A percentile compares a stretch with the other conserved stretches of the same genome.
phyloP scores from a whole-genome alignment of 2,113 vertebrate species.

The Tetrao urogallus region DNA sequence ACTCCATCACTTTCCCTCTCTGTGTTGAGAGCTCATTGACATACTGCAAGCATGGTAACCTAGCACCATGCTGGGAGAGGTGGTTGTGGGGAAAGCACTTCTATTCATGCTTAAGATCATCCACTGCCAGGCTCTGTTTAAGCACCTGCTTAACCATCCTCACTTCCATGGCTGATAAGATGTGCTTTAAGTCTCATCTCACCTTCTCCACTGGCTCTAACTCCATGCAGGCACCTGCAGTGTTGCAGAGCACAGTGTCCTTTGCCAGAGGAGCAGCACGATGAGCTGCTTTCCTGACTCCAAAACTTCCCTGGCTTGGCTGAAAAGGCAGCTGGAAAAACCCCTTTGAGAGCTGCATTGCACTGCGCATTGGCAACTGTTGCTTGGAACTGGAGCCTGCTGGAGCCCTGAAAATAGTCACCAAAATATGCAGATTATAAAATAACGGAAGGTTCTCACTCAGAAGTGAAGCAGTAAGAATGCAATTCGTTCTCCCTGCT shows the following conservation, averaged over 20 bases:
- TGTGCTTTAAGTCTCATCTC: not conserved
- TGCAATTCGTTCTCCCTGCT: not conserved
- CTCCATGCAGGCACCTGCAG: not conserved
- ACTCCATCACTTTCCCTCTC: not conserved
- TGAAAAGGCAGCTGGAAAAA: not conserved
- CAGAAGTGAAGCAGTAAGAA: not conserved
- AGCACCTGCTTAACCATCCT: not conserved
- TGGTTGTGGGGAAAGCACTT: not conserved
- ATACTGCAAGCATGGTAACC: too few species aligned
- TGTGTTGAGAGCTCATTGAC: not conserved
- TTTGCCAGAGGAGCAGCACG: not conserved
- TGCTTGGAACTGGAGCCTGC: not conserved
- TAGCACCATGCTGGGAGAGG: not conserved
- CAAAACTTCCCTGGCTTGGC: fast-evolving
- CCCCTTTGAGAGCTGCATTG: fast-evolving
- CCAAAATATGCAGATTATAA: fast-evolving
- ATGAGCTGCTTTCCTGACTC: fast-evolving
- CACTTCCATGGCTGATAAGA: not conserved
- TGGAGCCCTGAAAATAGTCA: not conserved
- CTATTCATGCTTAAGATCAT: not conserved
- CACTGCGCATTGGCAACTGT: not conserved
- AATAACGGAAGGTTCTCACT: not conserved
- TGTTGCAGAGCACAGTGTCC: not conserved
- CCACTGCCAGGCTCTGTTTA: not conserved
- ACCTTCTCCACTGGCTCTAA: not conserved